phyloP scores from a whole-genome alignment of 1,140 invertebrate genomes.

The Drosophila baimaii region DNA sequence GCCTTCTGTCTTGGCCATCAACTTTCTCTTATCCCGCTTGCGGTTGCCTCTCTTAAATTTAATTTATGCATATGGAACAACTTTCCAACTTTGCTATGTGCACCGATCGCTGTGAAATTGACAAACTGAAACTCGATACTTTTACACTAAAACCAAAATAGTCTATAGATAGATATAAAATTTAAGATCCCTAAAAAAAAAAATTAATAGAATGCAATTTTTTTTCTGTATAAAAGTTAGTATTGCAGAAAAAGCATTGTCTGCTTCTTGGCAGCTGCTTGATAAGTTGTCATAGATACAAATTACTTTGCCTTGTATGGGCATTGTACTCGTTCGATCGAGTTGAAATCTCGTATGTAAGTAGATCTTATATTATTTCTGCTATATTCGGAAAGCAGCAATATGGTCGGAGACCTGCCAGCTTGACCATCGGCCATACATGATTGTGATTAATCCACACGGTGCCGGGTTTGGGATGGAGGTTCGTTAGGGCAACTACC shows the following conservation, averaged over 20 bases:
- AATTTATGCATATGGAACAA: slow-evolving; percentile 38
- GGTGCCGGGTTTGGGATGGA: background rate
- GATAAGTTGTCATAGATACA: too few relatives aligned
- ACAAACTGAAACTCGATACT: slow-evolving; percentile 9
- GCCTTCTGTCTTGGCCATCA: slow-evolving; percentile 75
- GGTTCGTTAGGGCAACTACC: slow-evolving; percentile 12
- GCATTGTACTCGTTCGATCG: too few relatives aligned
- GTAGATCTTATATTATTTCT: too few relatives aligned
- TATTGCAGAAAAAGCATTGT: background rate
- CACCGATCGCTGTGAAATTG: background rate
- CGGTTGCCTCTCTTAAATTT: slow-evolving; percentile 21
- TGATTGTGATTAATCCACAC: slow-evolving; percentile 77
- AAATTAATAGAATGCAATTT: too few relatives aligned
- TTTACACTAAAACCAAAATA: slow-evolving; percentile 15
- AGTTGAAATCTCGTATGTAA: background rate
- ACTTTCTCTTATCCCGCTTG: slow-evolving; percentile 33
- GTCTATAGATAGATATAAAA: too few relatives aligned
- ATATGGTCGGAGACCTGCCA: slow-evolving; percentile 18
- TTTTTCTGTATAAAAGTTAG: background rate
- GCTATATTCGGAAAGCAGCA: background rate
- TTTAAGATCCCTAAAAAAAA: too few relatives aligned
- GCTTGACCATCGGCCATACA: slow-evolving; percentile 21
- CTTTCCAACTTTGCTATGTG: slow-evolving; percentile 4
- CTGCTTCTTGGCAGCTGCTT: background rate
- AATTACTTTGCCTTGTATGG: too few relatives aligned